Conservation (phyloP, 2,113 vertebrate genomes). For the Phrynocephalus versicolor region DNA sequence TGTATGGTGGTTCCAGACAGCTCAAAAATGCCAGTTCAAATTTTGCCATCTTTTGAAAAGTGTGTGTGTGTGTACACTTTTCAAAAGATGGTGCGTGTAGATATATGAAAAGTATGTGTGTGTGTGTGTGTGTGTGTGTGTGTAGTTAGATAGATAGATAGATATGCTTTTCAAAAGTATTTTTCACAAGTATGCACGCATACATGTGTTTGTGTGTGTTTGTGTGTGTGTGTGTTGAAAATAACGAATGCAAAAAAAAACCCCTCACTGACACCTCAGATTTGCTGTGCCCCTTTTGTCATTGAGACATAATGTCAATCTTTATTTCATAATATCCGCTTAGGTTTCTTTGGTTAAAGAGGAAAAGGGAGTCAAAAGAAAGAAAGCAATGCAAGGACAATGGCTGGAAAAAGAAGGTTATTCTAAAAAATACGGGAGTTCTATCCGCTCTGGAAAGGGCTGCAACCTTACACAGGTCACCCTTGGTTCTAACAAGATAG, state of each 20-base stretch:
- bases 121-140: no score
- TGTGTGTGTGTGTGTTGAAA: no score
- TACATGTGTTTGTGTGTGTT: no score
- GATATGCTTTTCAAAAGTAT: no score
- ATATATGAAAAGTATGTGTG: no score
- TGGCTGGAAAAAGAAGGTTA: neutral
- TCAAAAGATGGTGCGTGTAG: no score
- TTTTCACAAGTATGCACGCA: no score
- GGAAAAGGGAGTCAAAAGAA: neutral
- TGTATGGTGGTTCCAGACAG: neutral
- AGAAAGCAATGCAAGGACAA: neutral
- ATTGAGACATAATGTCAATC: constrained; percentile 6
- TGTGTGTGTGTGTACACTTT: no score
- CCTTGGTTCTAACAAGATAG: constrained; percentile 48
- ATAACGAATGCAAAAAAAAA: constrained; percentile 17
- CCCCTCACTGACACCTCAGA: constrained; percentile 5
- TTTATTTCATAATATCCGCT: neutral
- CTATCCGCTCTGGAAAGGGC: constrained; percentile 51
- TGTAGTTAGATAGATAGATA: no score
- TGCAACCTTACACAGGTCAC: constrained; percentile 47
- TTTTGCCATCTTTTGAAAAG: constrained; percentile 3
- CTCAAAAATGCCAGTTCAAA: neutral
- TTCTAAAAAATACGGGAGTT: constrained; percentile 32
- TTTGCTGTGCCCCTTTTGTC: neutral
- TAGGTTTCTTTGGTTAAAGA: neutral